Evolutionary conservation across 2,888 invertebrate genomes (phyloP).

Genomic region (Drosophila robusta): DNA sequence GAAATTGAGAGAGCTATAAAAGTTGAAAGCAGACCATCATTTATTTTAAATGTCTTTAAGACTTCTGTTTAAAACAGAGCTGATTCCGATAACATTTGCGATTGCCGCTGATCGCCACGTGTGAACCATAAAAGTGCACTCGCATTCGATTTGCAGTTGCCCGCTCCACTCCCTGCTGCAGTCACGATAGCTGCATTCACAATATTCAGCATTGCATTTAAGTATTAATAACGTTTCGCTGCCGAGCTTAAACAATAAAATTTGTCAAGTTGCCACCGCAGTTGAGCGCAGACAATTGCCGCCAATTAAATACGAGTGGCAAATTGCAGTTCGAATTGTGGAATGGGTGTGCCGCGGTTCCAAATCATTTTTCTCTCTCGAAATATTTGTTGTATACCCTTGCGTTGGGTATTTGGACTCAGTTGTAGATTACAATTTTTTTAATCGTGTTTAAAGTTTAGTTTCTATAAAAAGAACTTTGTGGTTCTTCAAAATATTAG

Average conservation of each 20-base stretch:
- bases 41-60: no score
- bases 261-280: conserved; percentile 78
- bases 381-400: conserved; percentile 2
- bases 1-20: no score
- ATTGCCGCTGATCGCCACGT: conserved; percentile 31
- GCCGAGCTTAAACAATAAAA: conserved; percentile 72
- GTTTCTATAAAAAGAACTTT: no score
- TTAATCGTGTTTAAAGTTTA: no score
- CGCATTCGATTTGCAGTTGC: not conserved
- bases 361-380: conserved; percentile 2
- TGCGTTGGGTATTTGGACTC: not conserved
- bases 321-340: conserved; percentile 69
- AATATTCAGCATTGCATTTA: conserved; percentile 46
- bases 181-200: conserved; percentile 17
- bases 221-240: conserved; percentile 69
- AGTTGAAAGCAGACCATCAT: no score
- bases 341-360: conserved; percentile 47
- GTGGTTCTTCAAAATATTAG: no score
- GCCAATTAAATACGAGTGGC: conserved; percentile 73
- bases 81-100: not conserved
- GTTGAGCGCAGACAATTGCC: conserved; percentile 49
- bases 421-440: no score
- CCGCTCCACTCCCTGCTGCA: not conserved
- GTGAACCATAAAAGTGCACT: conserved; percentile 20
- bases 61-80: no score